Evolutionary conservation across 2,113 vertebrate genomes (phyloP).

Genomic region (Otus sunia): DNA sequence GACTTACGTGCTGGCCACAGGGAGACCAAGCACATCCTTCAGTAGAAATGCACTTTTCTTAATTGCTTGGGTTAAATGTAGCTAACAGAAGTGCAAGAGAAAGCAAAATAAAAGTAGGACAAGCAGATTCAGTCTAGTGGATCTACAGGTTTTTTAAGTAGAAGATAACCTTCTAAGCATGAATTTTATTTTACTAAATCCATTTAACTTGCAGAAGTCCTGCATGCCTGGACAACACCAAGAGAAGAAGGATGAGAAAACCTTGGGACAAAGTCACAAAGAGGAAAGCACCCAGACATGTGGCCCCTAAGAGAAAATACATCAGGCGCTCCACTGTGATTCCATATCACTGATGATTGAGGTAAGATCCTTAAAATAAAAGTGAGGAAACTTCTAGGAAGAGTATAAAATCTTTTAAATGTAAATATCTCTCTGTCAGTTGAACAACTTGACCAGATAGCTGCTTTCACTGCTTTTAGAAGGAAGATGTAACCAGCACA

Average conservation of each 20-base stretch:
- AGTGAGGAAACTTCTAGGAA: neutral
- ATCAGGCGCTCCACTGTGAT: neutral
- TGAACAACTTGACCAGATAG: neutral
- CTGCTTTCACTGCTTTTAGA: neutral
- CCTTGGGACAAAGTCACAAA: neutral
- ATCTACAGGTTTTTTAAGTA: neutral
- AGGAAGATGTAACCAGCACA: neutral
- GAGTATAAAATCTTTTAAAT: neutral
- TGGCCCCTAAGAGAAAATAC: neutral
- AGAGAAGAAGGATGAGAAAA: neutral
- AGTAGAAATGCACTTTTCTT: neutral
- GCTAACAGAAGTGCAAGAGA: neutral
- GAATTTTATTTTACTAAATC: neutral
- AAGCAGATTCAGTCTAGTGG: neutral
- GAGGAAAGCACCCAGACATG: neutral
- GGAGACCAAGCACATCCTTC: neutral
- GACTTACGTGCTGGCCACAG: neutral
- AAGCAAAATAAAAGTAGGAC: neutral
- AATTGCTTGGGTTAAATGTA: neutral
- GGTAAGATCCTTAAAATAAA: neutral
- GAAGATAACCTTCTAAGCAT: neutral
- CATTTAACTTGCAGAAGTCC: neutral
- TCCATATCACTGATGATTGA: neutral
- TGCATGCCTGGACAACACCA: neutral
- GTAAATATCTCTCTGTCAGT: neutral